These are phyloP conservation scores for Macrosoma leucophasiata DNA, from an alignment of 2,888 invertebrate species.

Conservation along the genomic window DNA sequence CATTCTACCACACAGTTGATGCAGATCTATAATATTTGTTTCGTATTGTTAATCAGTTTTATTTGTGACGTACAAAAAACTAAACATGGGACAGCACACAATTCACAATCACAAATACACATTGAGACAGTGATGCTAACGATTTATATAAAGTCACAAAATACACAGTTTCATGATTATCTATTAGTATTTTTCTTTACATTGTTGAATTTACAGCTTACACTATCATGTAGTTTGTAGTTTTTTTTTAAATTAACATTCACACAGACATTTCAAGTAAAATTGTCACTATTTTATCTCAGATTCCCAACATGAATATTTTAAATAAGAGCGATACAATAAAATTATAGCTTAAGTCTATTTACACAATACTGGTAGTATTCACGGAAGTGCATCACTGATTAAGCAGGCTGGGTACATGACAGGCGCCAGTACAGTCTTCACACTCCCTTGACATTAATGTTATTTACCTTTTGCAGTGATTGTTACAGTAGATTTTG, in stretches of 20 bases:
- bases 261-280: constrained; percentile 46
- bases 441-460: constrained; percentile 36
- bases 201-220: constrained; percentile 52
- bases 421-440: constrained; percentile 31
- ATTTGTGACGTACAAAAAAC: constrained; percentile 54
- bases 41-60: constrained; percentile 27
- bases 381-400: constrained; percentile 45
- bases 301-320: constrained; percentile 43
- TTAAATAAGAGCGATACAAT: constrained; percentile 50
- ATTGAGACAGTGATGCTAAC: constrained; percentile 35
- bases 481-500: constrained; percentile 67
- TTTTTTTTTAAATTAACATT: constrained; percentile 48
- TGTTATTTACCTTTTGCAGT: constrained; percentile 69
- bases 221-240: constrained; percentile 33
- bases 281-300: constrained; percentile 39
- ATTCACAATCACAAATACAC: constrained; percentile 38
- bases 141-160: constrained; percentile 33
- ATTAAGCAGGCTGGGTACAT: constrained; percentile 36
- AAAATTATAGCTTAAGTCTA: constrained; percentile 47
- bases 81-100: constrained; percentile 40
- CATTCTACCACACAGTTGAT: constrained; percentile 40
- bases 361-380: constrained; percentile 68
- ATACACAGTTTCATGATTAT: constrained; percentile 37
- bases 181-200: constrained; percentile 41
- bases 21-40: constrained; percentile 45